Conservation (phyloP, 2,888 invertebrate species). For the Sphaerophoria taeniata region DNA sequence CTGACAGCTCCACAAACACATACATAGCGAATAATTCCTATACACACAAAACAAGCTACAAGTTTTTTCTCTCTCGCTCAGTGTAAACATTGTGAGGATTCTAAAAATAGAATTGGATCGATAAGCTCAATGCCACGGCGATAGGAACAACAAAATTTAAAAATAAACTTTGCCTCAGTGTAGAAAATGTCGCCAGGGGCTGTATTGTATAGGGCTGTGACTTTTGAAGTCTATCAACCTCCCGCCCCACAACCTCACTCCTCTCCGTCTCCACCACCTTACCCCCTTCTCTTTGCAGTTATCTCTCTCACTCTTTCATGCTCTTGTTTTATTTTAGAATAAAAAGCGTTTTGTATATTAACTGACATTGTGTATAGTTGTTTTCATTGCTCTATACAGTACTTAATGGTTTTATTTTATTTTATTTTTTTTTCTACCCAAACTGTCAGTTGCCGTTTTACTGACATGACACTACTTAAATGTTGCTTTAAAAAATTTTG, state of each 20-base stretch:
- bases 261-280: conserved; percentile 17
- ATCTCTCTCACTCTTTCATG: conserved; percentile 16
- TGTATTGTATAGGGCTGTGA: conserved; percentile 67
- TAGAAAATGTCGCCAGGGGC: conserved; percentile 70
- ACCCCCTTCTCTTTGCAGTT: conserved; percentile 25
- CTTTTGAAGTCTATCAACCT: conserved; percentile 37
- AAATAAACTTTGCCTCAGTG: conserved; percentile 76
- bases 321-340: conserved; percentile 7
- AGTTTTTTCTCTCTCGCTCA: conserved; percentile 48
- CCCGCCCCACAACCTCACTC: conserved; percentile 6
- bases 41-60: conserved; percentile 55
- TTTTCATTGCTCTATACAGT: conserved; percentile 30
- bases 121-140: conserved; percentile 77
- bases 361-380: conserved; percentile 30
- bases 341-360: conserved; percentile 40
- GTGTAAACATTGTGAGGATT: conserved; percentile 63
- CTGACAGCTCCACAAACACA: conserved; percentile 36
- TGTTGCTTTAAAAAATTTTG: conserved; percentile 41
- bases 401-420: background rate
- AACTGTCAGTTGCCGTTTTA: conserved; percentile 32
- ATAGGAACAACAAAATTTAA: conserved; percentile 76
- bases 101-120: conserved; percentile 76
- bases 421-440: conserved; percentile 6
- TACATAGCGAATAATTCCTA: conserved; percentile 31
- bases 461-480: conserved; percentile 42